Conservation (phyloP, 1,140 invertebrate genomes). For the Solenopsis invicta region DNA sequence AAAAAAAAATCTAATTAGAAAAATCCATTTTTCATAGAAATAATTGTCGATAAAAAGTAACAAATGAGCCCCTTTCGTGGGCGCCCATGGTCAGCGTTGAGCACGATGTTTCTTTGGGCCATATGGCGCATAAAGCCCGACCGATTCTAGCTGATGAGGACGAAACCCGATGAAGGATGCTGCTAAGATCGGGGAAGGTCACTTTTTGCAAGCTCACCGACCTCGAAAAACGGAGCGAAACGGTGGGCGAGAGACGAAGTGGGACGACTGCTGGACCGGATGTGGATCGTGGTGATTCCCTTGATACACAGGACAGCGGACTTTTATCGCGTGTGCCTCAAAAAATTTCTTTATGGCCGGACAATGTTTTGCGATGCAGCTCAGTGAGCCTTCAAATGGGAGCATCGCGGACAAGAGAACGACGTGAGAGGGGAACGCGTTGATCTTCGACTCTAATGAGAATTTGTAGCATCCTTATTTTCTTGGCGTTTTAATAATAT, state of each 20-base stretch:
- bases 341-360: conserved; percentile 56
- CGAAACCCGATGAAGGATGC: conserved; percentile 60
- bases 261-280: conserved; percentile 59
- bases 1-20: neutral
- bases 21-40: conserved; percentile 16
- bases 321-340: conserved; percentile 56
- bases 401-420: neutral
- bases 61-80: conserved; percentile 29
- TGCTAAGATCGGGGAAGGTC: conserved; percentile 72
- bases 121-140: conserved; percentile 66
- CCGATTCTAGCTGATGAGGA: conserved; percentile 44
- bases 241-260: neutral
- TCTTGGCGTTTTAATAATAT: neutral
- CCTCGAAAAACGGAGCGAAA: conserved; percentile 63
- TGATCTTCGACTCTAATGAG: conserved; percentile 3
- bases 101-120: conserved; percentile 41
- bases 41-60: conserved; percentile 19
- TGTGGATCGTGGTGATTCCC: conserved; percentile 64
- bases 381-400: conserved; percentile 43
- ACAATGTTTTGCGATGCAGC: conserved; percentile 56
- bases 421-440: conserved; percentile 26
- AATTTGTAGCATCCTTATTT: neutral
- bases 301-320: conserved; percentile 40
- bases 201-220: conserved; percentile 78
- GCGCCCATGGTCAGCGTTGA: conserved; percentile 26